phyloP scores from a whole-genome alignment of 2,113 vertebrate species.

The Halcyon malimbica region DNA sequence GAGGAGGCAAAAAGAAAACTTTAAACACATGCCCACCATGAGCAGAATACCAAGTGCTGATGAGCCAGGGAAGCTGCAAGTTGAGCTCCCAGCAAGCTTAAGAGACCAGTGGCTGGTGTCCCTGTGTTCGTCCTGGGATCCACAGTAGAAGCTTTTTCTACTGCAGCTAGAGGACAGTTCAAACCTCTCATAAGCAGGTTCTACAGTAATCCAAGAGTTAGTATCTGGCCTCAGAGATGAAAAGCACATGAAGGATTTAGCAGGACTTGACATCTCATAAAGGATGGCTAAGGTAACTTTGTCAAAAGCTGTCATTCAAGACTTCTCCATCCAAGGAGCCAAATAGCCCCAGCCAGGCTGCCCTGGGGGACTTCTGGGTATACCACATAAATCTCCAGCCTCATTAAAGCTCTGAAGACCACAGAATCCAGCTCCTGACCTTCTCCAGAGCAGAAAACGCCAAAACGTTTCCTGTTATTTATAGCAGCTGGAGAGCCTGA shows the following conservation, averaged over 20 bases:
- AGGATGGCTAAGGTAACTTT: background rate
- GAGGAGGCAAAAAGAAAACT: background rate
- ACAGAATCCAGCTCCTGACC: constrained; percentile 52
- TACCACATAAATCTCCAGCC: background rate
- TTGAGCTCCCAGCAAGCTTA: background rate
- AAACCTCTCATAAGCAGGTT: rapidly evolving
- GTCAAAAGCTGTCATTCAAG: constrained; percentile 7
- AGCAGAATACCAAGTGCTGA: background rate
- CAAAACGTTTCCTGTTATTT: constrained; percentile 67
- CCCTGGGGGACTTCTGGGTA: background rate
- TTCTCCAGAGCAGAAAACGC: background rate
- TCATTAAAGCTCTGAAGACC: constrained; percentile 29
- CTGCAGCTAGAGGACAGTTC: background rate
- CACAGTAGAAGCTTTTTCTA: background rate
- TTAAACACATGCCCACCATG: background rate
- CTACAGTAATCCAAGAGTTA: background rate
- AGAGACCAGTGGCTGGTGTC: background rate
- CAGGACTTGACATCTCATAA: background rate
- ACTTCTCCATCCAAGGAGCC: constrained; percentile 1
- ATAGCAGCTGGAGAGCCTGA: constrained; percentile 64
- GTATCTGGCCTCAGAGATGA: background rate
- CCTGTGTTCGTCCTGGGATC: background rate
- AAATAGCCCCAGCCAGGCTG: background rate
- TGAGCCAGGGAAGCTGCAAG: background rate
- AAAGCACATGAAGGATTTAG: background rate